These are phyloP conservation scores for Trypoxylon attenuatum DNA, from an alignment of 2,888 invertebrate genomes.

Conservation along the genomic window DNA sequence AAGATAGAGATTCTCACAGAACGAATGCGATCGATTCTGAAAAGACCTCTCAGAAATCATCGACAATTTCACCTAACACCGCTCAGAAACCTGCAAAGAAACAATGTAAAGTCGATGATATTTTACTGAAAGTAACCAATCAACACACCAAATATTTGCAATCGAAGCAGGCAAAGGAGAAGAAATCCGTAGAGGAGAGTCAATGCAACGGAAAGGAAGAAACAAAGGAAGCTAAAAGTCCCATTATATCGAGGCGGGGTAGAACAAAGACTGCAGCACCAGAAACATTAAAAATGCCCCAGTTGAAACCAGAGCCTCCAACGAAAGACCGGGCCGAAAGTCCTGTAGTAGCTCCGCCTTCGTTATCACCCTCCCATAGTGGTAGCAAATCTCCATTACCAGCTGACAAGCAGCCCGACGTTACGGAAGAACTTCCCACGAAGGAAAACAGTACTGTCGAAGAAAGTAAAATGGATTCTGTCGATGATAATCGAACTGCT, in stretches of 20 bases:
- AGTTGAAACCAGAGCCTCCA: conserved; percentile 48
- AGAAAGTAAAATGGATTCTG: conserved; percentile 22
- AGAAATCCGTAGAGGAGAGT: conserved; percentile 56
- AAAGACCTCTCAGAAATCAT: conserved; percentile 48
- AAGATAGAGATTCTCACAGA: conserved; percentile 38
- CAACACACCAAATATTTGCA: conserved; percentile 66
- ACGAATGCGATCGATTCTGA: conserved; percentile 24
- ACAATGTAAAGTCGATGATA: conserved; percentile 70
- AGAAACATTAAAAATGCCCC: conserved; percentile 54
- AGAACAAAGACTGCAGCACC: conserved; percentile 46
- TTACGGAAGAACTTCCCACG: conserved; percentile 57
- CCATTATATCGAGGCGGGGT: conserved; percentile 57
- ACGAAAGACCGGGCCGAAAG: conserved; percentile 51
- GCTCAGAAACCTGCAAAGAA: conserved; percentile 61
- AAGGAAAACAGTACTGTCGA: conserved; percentile 16
- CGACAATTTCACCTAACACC: conserved; percentile 31
- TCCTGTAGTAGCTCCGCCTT: conserved; percentile 54
- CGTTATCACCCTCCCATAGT: conserved; percentile 48
- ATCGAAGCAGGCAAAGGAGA: conserved; percentile 66
- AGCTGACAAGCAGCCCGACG: conserved; percentile 57
- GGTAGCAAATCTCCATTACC: conserved; percentile 28
- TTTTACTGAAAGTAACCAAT: conserved; percentile 69
- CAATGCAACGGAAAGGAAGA: conserved; percentile 66
- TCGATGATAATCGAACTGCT: conserved; percentile 39
- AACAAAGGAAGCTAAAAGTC: conserved; percentile 49